phyloP scores from a whole-genome alignment of 2,888 invertebrate species.

The Drosophila colorata region DNA sequence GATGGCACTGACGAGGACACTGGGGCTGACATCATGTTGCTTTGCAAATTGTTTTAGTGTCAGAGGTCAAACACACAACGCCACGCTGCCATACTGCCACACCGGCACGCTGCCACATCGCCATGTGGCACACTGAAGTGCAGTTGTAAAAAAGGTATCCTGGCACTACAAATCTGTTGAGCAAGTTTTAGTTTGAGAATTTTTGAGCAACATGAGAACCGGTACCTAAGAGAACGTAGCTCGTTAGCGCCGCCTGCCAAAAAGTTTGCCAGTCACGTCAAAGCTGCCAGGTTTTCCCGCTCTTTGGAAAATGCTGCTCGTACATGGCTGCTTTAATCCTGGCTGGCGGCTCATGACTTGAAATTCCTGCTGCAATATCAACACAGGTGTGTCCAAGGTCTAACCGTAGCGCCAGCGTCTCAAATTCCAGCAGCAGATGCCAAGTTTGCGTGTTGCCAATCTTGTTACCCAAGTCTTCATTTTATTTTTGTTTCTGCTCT shows the following conservation, averaged over 20 bases:
- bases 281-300: constrained; percentile 66
- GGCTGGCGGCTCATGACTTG: constrained; percentile 69
- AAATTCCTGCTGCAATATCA: constrained; percentile 65
- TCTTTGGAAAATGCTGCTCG: constrained; percentile 31
- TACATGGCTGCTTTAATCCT: constrained; percentile 71
- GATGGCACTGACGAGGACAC: constrained; percentile 47
- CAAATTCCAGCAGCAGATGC: constrained; percentile 62
- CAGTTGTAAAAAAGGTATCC: constrained; percentile 68
- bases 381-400: constrained; percentile 75
- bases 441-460: constrained; percentile 75
- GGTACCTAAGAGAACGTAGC: constrained; percentile 46
- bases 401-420: constrained; percentile 33
- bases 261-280: constrained; percentile 79
- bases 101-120: constrained; percentile 20
- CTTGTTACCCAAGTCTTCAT: constrained; percentile 8
- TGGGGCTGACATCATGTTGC: constrained; percentile 77
- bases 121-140: constrained; percentile 76
- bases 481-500: constrained; percentile 5
- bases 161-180: constrained; percentile 70
- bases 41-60: constrained; percentile 79
- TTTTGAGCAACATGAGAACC: constrained; percentile 69
- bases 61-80: constrained; percentile 72
- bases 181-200: constrained; percentile 78
- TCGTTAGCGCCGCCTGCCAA: constrained; percentile 78
- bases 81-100: constrained; percentile 15